Percentiles rank a stretch among this genome's conserved stretches.
Conservation (phyloP, 2,888 invertebrate species). For the Tachina grossa region DNA sequence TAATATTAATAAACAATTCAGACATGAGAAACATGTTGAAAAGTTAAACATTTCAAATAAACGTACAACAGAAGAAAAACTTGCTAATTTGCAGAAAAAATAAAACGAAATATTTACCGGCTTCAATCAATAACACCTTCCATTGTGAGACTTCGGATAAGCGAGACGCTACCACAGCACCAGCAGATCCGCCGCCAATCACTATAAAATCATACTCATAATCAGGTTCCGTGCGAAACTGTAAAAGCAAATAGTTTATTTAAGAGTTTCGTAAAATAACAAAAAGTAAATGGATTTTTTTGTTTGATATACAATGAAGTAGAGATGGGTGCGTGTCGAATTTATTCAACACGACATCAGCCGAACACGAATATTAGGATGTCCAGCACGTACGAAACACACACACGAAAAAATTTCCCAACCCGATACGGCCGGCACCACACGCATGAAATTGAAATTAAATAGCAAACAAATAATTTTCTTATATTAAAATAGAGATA, state of each 20-base stretch:
- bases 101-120: conserved; percentile 78
- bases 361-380: no score
- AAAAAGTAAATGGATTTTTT: neutral
- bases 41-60: conserved; percentile 21
- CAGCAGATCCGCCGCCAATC: conserved; percentile 82
- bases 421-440: no score
- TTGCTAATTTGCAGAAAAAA: neutral
- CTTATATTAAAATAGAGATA: no score
- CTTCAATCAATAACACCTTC: conserved; percentile 83
- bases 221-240: conserved; percentile 82
- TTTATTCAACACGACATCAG: no score
- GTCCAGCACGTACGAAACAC: no score
- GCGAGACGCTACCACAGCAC: conserved; percentile 82
- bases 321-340: no score
- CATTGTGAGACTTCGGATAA: conserved; percentile 82
- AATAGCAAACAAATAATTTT: no score
- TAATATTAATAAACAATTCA: neutral
- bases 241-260: conserved; percentile 45
- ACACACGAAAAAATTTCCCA: no score
- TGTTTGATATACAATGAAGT: neutral
- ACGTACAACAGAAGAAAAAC: neutral
- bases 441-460: no score
- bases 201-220: conserved; percentile 83
- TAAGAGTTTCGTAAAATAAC: neutral
- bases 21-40: conserved; percentile 24